Base-by-base conservation (phyloP, 1,140 invertebrate species). In the Bombus superbus region DNA sequence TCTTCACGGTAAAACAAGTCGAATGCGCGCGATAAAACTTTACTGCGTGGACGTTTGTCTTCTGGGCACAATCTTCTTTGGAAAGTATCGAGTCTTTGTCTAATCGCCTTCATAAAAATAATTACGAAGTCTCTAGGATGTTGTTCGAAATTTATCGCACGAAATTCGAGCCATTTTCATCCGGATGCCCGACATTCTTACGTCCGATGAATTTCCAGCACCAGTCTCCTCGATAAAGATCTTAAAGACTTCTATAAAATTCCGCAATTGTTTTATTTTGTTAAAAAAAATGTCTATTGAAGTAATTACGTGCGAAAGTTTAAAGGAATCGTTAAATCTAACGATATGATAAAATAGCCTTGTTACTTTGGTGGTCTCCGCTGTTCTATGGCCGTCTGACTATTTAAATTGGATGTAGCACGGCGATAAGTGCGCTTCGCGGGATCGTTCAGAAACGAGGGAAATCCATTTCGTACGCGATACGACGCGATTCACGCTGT, bases 401-500 rank as follows among this genome's bases (percentile, higher is more conserved):
- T 22, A 68, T 68, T 47, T 10, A 32, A 66, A 35, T 47, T 25
- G 11, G n/a, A 35, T 32, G 40, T 28, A 78, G 32, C 57, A 10
- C 8, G 9, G 22, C 35, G 38, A 42, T 40, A 42, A 25, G 15
- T 28, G 32, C 13, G 13, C 35, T 13, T 22, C 2, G 8, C 44
- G 8, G 25, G 3, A 28, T 59, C 57, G 42, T 73, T 18, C 6
- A 32, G 5, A 47, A n/a, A 28, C 18, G 40, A n/a, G 13, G 32
- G 40, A 53, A n/a, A 57, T 71, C 38, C 47, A 42, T 42, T 42
- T n/a, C 38, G 18, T n/a, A 18, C n/a, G 40, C 62, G 47, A 42
- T 72, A 40, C 15, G 59, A 35, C 79, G 32, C 38, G 18, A 53
- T 80, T 80, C 64, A 44, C 69, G 38, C 57, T 47, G 40, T 53